These are phyloP conservation scores for Diarsia dahlii DNA, from an alignment of 2,888 invertebrate species.

Conservation along the genomic window DNA sequence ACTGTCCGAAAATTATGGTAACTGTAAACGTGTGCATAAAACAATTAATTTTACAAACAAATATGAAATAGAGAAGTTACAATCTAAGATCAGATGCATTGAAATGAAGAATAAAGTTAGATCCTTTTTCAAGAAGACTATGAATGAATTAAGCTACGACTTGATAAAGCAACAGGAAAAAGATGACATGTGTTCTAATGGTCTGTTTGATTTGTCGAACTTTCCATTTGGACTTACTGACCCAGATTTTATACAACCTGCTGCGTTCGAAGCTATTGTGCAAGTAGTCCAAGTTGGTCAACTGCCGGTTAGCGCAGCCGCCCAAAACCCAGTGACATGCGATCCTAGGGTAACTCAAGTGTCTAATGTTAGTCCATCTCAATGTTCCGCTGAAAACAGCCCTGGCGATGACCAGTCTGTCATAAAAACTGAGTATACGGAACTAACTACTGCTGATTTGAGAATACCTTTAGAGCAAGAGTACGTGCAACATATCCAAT, in stretches of 20 bases:
- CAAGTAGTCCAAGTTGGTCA: constrained; percentile 92
- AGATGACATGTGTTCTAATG: constrained; percentile 44
- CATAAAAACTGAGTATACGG: constrained; percentile 87
- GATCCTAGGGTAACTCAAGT: constrained; percentile 88
- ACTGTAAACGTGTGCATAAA: constrained; percentile 59
- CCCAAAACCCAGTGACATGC: constrained; percentile 87
- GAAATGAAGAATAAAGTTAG: constrained; percentile 80
- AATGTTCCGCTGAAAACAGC: constrained; percentile 84
- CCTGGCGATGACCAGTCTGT: constrained; percentile 80
- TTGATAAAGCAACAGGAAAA: constrained; percentile 70
- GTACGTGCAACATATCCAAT: constrained; percentile 78
- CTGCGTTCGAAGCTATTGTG: constrained; percentile 82
- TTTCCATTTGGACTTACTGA: constrained; percentile 72
- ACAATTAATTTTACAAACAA: constrained; percentile 56
- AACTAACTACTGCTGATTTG: constrained; percentile 86
- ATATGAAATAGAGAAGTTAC: constrained; percentile 72
- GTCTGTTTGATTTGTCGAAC: constrained; percentile 36
- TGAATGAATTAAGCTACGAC: constrained; percentile 74
- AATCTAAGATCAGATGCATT: constrained; percentile 75
- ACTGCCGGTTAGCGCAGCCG: constrained; percentile 85
- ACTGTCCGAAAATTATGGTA: constrained; percentile 77
- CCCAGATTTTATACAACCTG: constrained; percentile 91
- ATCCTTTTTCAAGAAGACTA: constrained; percentile 81
- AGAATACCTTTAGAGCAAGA: constrained; percentile 81
- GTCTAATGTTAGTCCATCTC: constrained; percentile 85